phyloP scores from a whole-genome alignment of 92 coral and sea anemone genomes.

The Montipora capitata region DNA sequence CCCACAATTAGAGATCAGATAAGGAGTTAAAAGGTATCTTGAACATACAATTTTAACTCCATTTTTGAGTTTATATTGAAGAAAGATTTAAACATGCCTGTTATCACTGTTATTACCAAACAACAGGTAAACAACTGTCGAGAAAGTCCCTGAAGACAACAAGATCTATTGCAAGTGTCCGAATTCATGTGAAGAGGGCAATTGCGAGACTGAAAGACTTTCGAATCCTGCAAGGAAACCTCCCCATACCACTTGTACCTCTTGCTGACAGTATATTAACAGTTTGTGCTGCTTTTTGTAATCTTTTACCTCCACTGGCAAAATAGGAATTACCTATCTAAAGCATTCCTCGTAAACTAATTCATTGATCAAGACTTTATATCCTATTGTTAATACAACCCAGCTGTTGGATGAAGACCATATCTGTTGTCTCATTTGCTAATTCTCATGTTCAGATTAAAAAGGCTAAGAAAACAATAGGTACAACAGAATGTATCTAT shows the following conservation, averaged over 20 bases:
- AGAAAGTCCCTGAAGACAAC: background rate
- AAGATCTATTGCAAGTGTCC: background rate
- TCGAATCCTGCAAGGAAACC: constrained; percentile 39
- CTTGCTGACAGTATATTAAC: constrained; percentile 18
- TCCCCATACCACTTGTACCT: constrained; percentile 27
- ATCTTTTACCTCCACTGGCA: constrained; percentile 29
- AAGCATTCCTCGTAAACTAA: background rate
- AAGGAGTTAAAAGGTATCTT: no score
- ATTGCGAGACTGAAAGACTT: constrained; percentile 41
- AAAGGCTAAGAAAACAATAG: no score
- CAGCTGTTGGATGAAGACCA: no score
- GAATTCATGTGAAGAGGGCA: background rate
- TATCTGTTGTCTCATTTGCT: no score
- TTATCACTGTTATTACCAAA: no score
- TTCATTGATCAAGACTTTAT: background rate
- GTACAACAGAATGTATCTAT: no score
- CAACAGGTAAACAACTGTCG: background rate
- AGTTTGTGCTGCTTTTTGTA: constrained; percentile 45
- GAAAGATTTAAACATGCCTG: no score
- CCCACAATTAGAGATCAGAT: no score
- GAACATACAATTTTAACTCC: no score
- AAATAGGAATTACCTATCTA: background rate
- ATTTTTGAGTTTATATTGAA: no score
- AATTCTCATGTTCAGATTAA: no score
- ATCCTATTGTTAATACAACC: no score